Conservation (phyloP, 2,113 vertebrate genomes). For the Grantiella picta region DNA sequence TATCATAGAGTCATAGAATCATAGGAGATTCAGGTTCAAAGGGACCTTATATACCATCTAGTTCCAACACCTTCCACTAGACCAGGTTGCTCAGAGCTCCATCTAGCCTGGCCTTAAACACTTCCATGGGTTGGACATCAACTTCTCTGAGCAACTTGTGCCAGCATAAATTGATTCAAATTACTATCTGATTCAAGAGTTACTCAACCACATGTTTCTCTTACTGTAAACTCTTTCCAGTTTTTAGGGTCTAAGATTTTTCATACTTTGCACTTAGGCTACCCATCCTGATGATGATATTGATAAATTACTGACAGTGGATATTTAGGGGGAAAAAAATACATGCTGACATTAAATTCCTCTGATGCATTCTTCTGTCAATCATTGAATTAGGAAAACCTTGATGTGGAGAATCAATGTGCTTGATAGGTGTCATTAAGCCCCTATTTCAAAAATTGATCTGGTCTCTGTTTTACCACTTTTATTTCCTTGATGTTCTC, state of each 20-base stretch:
- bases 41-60: neutral
- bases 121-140: accelerated
- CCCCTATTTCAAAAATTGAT: neutral
- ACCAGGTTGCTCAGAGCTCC: neutral
- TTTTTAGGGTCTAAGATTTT: neutral
- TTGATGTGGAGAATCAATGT: neutral
- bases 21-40: neutral
- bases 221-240: neutral
- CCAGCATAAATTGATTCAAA: neutral
- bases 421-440: neutral
- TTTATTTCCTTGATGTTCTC: neutral
- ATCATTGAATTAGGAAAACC: neutral
- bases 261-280: neutral
- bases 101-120: neutral
- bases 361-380: neutral
- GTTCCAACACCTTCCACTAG: neutral
- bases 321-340: neutral
- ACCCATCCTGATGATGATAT: neutral
- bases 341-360: neutral
- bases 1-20: neutral
- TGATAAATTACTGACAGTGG: neutral
- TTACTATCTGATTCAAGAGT: neutral
- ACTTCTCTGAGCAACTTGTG: neutral
- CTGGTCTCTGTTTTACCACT: neutral
- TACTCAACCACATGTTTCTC: neutral